Base-by-base conservation (phyloP, 2,888 invertebrate species). In the Brachylomia viminalis region DNA sequence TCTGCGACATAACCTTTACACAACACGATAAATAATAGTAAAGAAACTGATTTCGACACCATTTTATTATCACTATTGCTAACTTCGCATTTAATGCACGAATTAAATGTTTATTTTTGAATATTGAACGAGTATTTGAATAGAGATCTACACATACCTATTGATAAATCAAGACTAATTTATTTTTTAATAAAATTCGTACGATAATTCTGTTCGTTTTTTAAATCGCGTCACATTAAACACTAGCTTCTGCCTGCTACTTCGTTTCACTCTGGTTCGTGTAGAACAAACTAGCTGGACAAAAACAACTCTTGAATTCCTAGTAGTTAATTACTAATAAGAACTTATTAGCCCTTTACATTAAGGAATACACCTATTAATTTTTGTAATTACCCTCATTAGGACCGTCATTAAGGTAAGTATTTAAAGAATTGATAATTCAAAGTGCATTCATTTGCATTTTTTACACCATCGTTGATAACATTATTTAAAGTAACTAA, bases 61-160 rank as follows among this genome's bases (percentile, higher is more conserved):
- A 83, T 83, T 77, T 72, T 80, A 42, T 61, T 58, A 79, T 72
- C 58, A 72, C 72, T 58, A 0, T 67, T 52, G 15, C 11, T n/a
- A 17, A 72, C 54, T 52, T 68, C 33, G 1, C 17, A 10, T 69
- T 47, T 42, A 47, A 27, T 15, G 4, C 15, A 20, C n/a, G 33
- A 17, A n/a, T 45, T 47, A 67, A 42, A 6, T 23, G 1, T 54
- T 52, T 30, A 7, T n/a, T 68, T n/a, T 62, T 42, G 0, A 42
- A 47, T 66, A 45, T 49, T 68, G 20, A 42, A 54, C 13, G n/a
- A 42, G 13, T 47, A n/a, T 58, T 69, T 49, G 5, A 30, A 68
- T 42, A 69, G n/a, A n/a, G 59, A 61, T 47, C 77, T 58, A 30
- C 45, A 2, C 69, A 54, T 62, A 38, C 15, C 66, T 23, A 38